Evolutionary conservation across 2,888 invertebrate genomes (phyloP).

Genomic region (Cartodere bifasciata): DNA sequence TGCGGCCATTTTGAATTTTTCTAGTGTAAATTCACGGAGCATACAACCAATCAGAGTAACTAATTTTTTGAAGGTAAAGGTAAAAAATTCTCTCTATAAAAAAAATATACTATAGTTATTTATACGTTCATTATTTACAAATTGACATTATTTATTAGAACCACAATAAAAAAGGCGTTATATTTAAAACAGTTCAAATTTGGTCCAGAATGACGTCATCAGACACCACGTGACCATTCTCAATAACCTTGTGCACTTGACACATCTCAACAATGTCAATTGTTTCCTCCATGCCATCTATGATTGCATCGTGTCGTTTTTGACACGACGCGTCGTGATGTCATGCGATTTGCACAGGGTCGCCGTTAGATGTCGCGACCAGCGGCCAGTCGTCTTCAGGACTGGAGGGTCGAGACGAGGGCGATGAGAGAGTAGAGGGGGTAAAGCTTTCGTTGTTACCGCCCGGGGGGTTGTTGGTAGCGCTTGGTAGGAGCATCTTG

Average conservation of each 20-base stretch:
- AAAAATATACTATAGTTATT: no score
- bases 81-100: no score
- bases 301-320: constrained; percentile 15
- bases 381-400: constrained; percentile 34
- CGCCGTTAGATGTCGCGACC: constrained; percentile 28
- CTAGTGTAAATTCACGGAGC: no score
- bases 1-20: no score
- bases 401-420: constrained; percentile 26
- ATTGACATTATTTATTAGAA: no score
- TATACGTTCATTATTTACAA: no score
- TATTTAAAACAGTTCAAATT: no score
- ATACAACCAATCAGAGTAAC: no score
- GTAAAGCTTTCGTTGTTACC: constrained; percentile 5
- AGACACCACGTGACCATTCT: constrained; percentile 23
- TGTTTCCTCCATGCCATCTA: neutral
- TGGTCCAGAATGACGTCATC: no score
- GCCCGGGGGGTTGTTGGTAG: constrained; percentile 28
- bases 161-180: neutral
- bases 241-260: constrained; percentile 19
- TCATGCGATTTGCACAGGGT: constrained; percentile 27
- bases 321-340: constrained; percentile 26
- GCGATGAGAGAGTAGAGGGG: no score
- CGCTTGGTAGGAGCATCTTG: constrained; percentile 41
- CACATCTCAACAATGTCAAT: constrained; percentile 13
- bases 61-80: no score